A percentile compares a stretch with the other conserved stretches of the same genome.
phyloP scores from a whole-genome alignment of 2,113 vertebrate genomes.

The Butorides virescens region DNA sequence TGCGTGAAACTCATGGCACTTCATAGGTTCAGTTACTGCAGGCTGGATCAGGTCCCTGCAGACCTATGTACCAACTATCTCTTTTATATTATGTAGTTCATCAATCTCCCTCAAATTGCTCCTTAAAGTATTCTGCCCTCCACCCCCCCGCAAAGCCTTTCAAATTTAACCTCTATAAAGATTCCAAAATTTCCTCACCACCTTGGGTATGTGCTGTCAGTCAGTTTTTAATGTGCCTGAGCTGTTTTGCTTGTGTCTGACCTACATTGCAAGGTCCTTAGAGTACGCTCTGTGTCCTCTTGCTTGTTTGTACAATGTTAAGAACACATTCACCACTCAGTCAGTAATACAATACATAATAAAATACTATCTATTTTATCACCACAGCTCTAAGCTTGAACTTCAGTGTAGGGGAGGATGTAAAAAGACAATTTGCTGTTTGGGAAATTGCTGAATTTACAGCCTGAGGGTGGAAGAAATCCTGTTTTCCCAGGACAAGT shows the following conservation, averaged over 20 bases:
- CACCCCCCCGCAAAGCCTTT: neutral
- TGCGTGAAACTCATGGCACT: neutral
- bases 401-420: neutral
- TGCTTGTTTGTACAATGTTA: neutral
- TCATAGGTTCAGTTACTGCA: neutral
- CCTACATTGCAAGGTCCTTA: neutral
- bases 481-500: neutral
- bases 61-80: neutral
- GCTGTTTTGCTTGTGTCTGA: neutral
- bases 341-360: neutral
- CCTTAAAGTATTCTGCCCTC: neutral
- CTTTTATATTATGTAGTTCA: neutral
- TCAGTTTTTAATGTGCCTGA: neutral
- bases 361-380: neutral
- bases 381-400: neutral
- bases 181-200: neutral
- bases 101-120: neutral
- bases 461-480: neutral
- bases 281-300: neutral
- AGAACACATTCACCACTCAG: neutral
- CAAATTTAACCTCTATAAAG: neutral
- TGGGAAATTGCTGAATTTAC: neutral
- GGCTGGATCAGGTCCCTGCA: neutral
- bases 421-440: neutral
- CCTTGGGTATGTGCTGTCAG: neutral